Conservation (phyloP, 64 coral and sea anemone genomes). For the Acropora yongei region DNA sequence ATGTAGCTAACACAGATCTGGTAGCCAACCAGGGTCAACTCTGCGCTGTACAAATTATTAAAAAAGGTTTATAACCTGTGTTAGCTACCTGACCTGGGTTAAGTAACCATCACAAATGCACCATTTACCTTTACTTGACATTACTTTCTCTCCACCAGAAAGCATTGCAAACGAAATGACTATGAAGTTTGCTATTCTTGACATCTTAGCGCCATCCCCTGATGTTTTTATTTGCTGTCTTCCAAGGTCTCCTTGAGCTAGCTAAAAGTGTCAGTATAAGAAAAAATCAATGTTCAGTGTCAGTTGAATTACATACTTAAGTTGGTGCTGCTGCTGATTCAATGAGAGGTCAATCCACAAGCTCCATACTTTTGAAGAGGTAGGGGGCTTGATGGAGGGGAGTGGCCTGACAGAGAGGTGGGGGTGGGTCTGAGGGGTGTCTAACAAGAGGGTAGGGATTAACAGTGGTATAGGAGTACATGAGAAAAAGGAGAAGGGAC, state of each 20-base stretch:
- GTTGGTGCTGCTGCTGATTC: neutral
- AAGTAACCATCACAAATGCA: no score
- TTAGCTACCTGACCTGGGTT: neutral
- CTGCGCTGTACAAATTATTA: neutral
- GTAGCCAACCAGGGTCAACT: no score
- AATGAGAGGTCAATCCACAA: no score
- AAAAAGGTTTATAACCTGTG: neutral
- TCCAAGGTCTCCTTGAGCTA: constrained; percentile 1
- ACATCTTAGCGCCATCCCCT: constrained; percentile 54
- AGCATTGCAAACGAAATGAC: constrained; percentile 56
- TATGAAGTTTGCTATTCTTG: constrained; percentile 50
- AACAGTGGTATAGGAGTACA: neutral
- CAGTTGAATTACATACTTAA: neutral
- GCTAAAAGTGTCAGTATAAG: neutral
- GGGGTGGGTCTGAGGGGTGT: no score
- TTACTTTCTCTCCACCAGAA: constrained; percentile 44
- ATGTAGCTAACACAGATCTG: no score
- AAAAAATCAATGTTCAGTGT: neutral
- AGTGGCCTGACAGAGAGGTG: no score
- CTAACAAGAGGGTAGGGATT: no score
- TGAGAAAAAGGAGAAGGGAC: neutral
- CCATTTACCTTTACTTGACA: constrained; percentile 40
- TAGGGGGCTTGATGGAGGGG: no score
- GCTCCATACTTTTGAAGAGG: no score
- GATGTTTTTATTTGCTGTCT: neutral